These are phyloP conservation scores for Nowickia ferox DNA, from an alignment of 2,888 invertebrate genomes.

Conservation along the genomic window DNA sequence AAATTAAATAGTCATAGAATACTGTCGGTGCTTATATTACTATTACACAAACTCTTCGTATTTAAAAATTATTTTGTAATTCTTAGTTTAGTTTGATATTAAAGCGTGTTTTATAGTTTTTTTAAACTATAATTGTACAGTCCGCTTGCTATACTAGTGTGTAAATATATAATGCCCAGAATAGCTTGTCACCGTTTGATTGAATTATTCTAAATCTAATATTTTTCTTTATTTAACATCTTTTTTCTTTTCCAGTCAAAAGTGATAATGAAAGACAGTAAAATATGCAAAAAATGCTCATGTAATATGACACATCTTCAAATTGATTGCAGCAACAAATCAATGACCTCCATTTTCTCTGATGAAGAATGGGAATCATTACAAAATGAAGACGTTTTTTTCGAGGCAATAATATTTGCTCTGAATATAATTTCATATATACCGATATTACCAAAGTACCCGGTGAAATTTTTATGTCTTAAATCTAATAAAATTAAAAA, in stretches of 20 bases:
- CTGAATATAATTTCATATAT: slow-evolving; percentile 78
- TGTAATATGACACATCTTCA: slow-evolving; percentile 83
- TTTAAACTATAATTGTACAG: too few relatives aligned
- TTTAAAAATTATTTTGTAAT: too few relatives aligned
- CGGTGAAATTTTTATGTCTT: slow-evolving; percentile 85
- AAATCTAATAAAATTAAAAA: slow-evolving; percentile 86
- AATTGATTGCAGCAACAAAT: slow-evolving; percentile 85
- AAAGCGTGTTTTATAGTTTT: too few relatives aligned
- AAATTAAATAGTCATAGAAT: too few relatives aligned
- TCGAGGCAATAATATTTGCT: slow-evolving; percentile 79
- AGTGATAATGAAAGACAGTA: slow-evolving; percentile 74
- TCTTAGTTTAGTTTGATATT: too few relatives aligned
- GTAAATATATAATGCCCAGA: too few relatives aligned
- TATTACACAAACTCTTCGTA: too few relatives aligned
- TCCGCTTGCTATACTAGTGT: too few relatives aligned
- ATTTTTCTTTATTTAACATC: too few relatives aligned
- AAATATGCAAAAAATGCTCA: slow-evolving; percentile 85
- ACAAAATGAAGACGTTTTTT: slow-evolving; percentile 76
- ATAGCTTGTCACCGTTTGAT: too few relatives aligned
- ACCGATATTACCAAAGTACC: slow-evolving; percentile 84
- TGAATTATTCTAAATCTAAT: too few relatives aligned
- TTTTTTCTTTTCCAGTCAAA: slow-evolving; percentile 66
- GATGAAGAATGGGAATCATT: slow-evolving; percentile 84
- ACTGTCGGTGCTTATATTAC: too few relatives aligned
- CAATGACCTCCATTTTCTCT: slow-evolving; percentile 84